Evolutionary conservation across 1,140 invertebrate genomes (phyloP), one percentile per base, ranked within the genome.

Genomic region (Psilanteris sp.): DNA sequence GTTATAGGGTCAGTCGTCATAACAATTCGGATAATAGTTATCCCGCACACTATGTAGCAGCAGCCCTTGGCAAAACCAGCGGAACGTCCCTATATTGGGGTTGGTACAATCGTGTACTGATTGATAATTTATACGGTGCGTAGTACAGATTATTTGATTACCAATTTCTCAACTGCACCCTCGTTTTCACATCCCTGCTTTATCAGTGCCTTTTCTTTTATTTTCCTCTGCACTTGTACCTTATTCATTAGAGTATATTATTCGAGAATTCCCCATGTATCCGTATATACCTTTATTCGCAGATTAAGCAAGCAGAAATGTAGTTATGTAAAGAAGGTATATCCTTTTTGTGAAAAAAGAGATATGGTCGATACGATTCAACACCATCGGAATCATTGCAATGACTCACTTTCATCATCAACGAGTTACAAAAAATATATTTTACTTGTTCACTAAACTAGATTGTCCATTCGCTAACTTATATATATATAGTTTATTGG

Each of bases 61-160:
- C 83, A 87, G 83, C 85, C 85, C 85, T 86, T 81, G 78, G 79
- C 48, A 44, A 77, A 80, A 76, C 79, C 81, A 73, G 79, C 66
- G 76, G 62, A 79, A 79, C 43, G 36, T 59, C 79, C 77, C 82
- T 78, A 79, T 74, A 80, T 80, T 84, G 79, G 85, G 84, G 83
- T 85, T 83, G 79, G 57, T 84, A 87, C 86, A 87, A 87, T 87
- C 84, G 86, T 78, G 77, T 61, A 79, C 86, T 87, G 86, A 87
- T 87, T 87, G 86, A 87, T 87, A 87, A 87, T 87, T 87, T 87
- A 87, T 87, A 86, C 86, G 81, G 86, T 87, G 85, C 86, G 85
- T 85, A 81, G 84, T 84, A 83, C 79, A 85, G 83, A 85, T 87
- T 87, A 87, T 87, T 87, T 87, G 86, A 87, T 87, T 87, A 87